phyloP scores from a whole-genome alignment of 2,888 invertebrate genomes.

The Exocentrus adspersus region DNA sequence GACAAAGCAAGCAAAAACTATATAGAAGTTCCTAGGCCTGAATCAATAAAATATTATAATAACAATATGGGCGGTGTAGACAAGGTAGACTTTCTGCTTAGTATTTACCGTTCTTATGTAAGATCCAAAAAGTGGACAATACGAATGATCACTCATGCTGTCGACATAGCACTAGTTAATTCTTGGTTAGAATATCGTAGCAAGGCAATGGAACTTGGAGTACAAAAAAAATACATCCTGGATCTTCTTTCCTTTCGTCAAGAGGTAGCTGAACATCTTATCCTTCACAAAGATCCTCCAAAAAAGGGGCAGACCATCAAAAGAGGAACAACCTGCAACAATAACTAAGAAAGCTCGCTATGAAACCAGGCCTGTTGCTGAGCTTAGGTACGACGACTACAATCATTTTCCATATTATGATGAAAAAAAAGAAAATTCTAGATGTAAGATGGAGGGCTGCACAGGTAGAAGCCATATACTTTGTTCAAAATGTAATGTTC shows the following conservation, averaged over 20 bases:
- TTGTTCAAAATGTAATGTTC: neutral
- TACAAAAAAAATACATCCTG: neutral
- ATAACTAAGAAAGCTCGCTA: neutral
- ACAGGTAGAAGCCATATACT: neutral
- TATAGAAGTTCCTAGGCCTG: constrained; percentile 5
- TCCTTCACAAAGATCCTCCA: constrained; percentile 9
- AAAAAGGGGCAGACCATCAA: constrained; percentile 10
- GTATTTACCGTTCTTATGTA: constrained; percentile 1
- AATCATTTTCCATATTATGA: neutral
- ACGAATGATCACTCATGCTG: constrained; percentile 12
- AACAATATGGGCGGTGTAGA: constrained; percentile 22
- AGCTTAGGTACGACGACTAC: neutral
- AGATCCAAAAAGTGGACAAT: constrained; percentile 14
- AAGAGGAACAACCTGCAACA: no score
- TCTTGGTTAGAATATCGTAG: constrained; percentile 5
- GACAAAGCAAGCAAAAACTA: constrained; percentile 10
- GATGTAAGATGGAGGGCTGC: neutral
- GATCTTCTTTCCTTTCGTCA: neutral
- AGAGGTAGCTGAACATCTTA: constrained; percentile 7
- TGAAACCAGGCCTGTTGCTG: neutral
- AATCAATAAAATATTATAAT: constrained; percentile 1
- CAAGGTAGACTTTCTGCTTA: constrained; percentile 19
- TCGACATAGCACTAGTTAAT: constrained; percentile 8
- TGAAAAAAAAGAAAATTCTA: neutral
- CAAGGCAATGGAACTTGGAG: neutral